These are phyloP conservation scores for Synergus gifuensis DNA, from an alignment of 2,888 invertebrate species.

Conservation along the genomic window DNA sequence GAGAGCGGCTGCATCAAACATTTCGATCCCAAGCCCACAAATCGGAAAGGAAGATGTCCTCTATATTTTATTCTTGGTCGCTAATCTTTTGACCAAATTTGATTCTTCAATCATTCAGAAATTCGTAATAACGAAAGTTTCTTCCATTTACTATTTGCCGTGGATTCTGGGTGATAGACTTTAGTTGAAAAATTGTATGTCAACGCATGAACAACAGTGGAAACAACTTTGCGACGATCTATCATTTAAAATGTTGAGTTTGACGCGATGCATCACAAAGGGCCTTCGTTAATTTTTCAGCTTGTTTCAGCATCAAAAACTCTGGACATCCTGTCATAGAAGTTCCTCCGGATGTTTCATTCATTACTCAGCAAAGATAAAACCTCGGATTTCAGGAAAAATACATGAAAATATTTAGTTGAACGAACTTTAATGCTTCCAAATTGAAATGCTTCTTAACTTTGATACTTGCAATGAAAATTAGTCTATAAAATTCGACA, in stretches of 20 bases:
- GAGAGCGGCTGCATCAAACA: constrained; percentile 69
- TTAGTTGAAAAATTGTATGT: constrained; percentile 35
- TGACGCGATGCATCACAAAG: constrained; percentile 70
- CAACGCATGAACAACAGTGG: constrained; percentile 38
- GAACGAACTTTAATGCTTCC: too few relatives aligned
- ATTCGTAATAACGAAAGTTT: neutral
- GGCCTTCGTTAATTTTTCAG: constrained; percentile 72
- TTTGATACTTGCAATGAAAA: too few relatives aligned
- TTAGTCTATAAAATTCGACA: too few relatives aligned
- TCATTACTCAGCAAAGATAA: constrained; percentile 66
- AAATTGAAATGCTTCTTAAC: too few relatives aligned
- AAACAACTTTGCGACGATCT: constrained; percentile 63
- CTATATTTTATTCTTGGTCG: constrained; percentile 56
- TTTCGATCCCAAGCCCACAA: constrained; percentile 56
- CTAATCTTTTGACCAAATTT: neutral
- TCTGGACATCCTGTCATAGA: constrained; percentile 58
- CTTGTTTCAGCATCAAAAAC: constrained; percentile 62
- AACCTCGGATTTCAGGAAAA: neutral
- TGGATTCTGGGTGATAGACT: neutral
- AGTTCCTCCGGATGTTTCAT: constrained; percentile 60
- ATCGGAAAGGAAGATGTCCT: constrained; percentile 60
- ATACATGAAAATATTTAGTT: neutral
- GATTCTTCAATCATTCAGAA: neutral
- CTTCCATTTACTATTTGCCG: neutral
- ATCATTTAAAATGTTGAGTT: constrained; percentile 71